Evolutionary conservation across 2,113 vertebrate species (phyloP), one percentile per base, ranked within the genome.

Genomic region (Abramis brama): DNA sequence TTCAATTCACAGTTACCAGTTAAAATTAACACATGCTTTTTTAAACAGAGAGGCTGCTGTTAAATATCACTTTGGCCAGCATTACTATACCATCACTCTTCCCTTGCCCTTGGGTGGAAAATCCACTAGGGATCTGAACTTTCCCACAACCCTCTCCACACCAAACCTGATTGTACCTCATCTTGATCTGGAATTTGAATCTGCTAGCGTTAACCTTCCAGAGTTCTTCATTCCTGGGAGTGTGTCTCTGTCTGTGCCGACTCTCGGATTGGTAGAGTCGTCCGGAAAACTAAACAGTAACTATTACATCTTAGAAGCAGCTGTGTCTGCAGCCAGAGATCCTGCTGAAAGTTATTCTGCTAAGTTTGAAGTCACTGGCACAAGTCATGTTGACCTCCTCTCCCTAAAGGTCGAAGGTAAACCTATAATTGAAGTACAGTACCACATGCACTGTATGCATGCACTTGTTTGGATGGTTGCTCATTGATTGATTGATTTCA

Each of bases 281-380:
- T 96, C 95, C 47, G 89, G 96, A 15, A 91, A 94, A 0, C 47
- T 99, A 86, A 94, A 92, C 86, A 97, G 96, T 94, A 99, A 98
- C 91, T 87, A 96, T 21, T 99, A 99, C 87, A 95, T 97, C 87
- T 95, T 97, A 94, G 95, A 97, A 0, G 95, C 93, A 8, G 92
- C 90, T 0, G 92, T 94, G 75, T 93, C 89, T 23, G 93, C 92
- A 0, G 95, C 95, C 12, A 96, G 96, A 92, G 95, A 94, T 84
- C 93, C 94, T 83, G 93, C 83, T 68, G 90, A 86, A 76, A 85
- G 92, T 9, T 89, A 96, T 68, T 95, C 90, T 85, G 91, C 96
- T 36, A 94, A 80, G n/a, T 95, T 97, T 59, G 89, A 89, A 36
- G 79, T 96, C 2, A 95, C 89, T 1, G 96, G 96, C 75, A 94